These are phyloP conservation scores for Noctilio leporinus DNA, from an alignment of 2,113 vertebrate genomes.

Conservation along the genomic window DNA sequence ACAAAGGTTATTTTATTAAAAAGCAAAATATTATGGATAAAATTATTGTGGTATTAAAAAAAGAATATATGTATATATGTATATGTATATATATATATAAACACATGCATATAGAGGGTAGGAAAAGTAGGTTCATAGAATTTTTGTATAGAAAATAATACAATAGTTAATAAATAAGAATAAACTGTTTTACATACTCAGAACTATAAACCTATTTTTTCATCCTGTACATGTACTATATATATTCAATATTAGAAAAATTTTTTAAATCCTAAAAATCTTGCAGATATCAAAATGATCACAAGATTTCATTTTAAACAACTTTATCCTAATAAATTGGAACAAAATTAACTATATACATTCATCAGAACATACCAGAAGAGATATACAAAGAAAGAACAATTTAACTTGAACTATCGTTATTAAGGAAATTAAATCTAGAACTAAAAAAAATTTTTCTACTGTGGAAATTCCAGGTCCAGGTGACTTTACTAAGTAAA, in stretches of 20 bases:
- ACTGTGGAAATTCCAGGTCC: background rate
- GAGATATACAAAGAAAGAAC: background rate
- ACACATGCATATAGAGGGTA: background rate
- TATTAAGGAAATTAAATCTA: background rate
- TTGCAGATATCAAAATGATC: background rate
- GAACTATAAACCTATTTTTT: background rate
- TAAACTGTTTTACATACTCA: too few relatives aligned
- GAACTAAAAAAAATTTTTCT: background rate
- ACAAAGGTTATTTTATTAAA: background rate
- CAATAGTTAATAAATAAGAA: too few relatives aligned
- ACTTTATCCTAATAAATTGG: background rate
- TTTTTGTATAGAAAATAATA: background rate
- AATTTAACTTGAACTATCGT: background rate
- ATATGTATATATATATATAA: background rate
- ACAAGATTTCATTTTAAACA: background rate
- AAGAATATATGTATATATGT: background rate
- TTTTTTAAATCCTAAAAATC: too few relatives aligned
- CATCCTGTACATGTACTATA: background rate
- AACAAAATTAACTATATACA: background rate
- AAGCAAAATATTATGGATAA: background rate
- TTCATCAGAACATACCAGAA: background rate
- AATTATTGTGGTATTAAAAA: background rate
- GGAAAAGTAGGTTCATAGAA: background rate
- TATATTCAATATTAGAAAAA: background rate
- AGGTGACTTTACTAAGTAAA: background rate